These are phyloP conservation scores for Neolamprologus toae DNA, from an alignment of 2,113 vertebrate species.

Conservation along the genomic window DNA sequence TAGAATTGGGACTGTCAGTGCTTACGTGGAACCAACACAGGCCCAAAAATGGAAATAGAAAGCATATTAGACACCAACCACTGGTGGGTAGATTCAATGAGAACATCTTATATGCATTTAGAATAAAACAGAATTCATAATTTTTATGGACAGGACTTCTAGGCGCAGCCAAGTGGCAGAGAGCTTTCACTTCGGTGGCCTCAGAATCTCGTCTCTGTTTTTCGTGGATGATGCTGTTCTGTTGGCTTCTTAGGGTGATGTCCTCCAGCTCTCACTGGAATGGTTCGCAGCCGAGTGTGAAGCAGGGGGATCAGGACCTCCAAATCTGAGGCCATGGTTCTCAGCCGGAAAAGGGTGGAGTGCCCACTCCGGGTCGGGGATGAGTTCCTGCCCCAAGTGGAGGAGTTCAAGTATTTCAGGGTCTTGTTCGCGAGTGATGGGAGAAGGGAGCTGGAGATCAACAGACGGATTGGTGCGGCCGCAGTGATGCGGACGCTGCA, in stretches of 20 bases:
- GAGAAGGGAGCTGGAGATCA: background rate
- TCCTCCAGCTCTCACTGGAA: background rate
- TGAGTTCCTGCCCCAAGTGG: background rate
- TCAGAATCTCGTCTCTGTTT: background rate
- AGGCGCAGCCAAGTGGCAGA: background rate
- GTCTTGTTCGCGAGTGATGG: background rate
- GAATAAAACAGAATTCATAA: background rate
- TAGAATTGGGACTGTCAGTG: background rate
- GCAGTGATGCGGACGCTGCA: background rate
- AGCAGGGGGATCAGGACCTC: background rate
- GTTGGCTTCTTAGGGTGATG: accelerated
- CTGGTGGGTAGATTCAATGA: background rate
- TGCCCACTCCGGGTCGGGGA: background rate
- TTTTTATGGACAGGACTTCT: background rate
- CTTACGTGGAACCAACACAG: background rate
- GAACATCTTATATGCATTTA: background rate
- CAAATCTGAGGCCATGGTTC: background rate
- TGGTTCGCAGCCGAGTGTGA: background rate
- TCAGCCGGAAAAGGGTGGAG: background rate
- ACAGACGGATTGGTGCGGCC: accelerated
- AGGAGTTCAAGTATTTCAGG: background rate
- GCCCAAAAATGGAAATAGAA: background rate
- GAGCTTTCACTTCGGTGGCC: background rate
- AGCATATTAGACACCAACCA: background rate
- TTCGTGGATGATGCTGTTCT: accelerated